Evolutionary conservation across 2,888 invertebrate species (phyloP).

Genomic region (Pandemis corylana): DNA sequence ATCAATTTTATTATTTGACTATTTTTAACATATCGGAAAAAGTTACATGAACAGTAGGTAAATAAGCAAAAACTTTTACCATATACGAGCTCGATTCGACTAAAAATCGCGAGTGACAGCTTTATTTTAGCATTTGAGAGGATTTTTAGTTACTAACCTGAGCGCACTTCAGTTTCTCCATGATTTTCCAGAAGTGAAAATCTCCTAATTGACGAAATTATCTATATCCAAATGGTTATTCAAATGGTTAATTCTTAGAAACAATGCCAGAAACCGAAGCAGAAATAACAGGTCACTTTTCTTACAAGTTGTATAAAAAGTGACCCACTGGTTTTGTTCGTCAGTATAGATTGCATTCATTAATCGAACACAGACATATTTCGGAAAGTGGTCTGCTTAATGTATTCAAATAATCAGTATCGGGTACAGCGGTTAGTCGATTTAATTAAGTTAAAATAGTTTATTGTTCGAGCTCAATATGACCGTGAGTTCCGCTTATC

Average conservation of each 20-base stretch:
- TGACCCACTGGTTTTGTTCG: too few relatives aligned
- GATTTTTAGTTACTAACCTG: not conserved
- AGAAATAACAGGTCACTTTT: too few relatives aligned
- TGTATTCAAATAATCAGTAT: slow-evolving; percentile 15
- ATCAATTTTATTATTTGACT: too few relatives aligned
- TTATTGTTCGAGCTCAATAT: not conserved
- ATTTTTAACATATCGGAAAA: too few relatives aligned
- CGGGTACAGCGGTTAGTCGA: not conserved
- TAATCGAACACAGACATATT: slow-evolving; percentile 4
- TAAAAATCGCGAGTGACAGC: not conserved
- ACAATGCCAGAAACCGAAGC: too few relatives aligned
- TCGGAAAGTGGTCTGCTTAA: slow-evolving; percentile 1
- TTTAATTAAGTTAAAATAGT: slow-evolving; percentile 14
- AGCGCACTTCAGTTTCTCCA: not conserved
- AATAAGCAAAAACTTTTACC: too few relatives aligned
- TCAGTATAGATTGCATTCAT: not conserved
- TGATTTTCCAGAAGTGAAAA: too few relatives aligned
- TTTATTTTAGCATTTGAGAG: not conserved
- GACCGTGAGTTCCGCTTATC: not conserved
- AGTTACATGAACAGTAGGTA: too few relatives aligned
- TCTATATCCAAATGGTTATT: not conserved
- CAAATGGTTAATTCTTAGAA: too few relatives aligned
- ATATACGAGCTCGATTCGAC: not conserved
- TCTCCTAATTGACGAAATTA: too few relatives aligned
- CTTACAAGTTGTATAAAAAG: too few relatives aligned